A percentile compares a stretch with the other conserved stretches of the same genome.
Evolutionary conservation across 1,140 invertebrate species (phyloP).

Genomic region (Delia radicum): DNA sequence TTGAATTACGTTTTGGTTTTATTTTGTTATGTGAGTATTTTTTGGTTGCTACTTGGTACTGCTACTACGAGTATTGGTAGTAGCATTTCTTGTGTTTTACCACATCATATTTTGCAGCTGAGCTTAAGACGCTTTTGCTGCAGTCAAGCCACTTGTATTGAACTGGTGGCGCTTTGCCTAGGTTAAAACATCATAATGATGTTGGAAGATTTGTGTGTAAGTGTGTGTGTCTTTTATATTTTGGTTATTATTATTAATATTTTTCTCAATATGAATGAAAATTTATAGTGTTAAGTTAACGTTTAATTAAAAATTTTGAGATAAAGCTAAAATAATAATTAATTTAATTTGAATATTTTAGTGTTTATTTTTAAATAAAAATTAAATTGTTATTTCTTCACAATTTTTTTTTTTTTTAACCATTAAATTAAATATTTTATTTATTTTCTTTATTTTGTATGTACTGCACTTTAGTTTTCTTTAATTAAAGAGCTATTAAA

Average conservation of each 20-base stretch:
- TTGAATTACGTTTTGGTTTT: constrained; percentile 17
- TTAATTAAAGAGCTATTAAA: too few species aligned
- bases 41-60: neutral
- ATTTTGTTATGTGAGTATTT: neutral
- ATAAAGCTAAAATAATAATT: too few species aligned
- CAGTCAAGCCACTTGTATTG: neutral
- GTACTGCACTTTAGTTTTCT: too few species aligned
- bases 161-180: neutral
- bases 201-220: too few species aligned
- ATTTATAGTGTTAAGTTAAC: too few species aligned
- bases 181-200: neutral
- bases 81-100: neutral
- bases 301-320: neutral
- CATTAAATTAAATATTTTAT: neutral
- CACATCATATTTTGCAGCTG: neutral
- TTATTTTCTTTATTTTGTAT: neutral
- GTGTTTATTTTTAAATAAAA: too few species aligned
- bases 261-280: neutral
- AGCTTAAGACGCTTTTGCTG: neutral
- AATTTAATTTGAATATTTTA: too few species aligned
- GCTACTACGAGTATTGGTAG: neutral
- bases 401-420: too few species aligned
- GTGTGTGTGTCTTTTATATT: neutral
- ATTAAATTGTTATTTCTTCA: too few species aligned
- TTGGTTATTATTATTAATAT: neutral